A percentile compares a stretch with the other conserved stretches of the same genome.
Evolutionary conservation across 1,140 invertebrate species (phyloP).

Genomic region (Hirudo medicinalis): DNA sequence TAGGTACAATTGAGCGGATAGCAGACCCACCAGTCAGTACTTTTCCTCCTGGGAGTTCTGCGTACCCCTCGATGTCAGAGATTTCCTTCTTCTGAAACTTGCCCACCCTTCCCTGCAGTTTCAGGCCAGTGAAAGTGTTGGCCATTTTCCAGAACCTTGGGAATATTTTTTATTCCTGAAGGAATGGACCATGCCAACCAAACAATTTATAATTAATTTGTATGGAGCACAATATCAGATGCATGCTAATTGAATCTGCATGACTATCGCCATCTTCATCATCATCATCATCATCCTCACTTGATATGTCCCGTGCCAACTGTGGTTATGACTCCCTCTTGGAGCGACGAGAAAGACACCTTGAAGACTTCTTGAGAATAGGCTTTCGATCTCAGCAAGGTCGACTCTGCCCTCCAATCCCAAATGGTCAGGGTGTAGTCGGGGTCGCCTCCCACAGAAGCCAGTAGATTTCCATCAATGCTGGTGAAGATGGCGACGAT

Average conservation of each 20-base stretch:
- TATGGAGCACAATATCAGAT: no score
- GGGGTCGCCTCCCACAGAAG: slow-evolving; percentile 66
- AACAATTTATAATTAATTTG: no score
- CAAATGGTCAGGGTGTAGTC: slow-evolving; percentile 75
- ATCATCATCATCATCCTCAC: slow-evolving; percentile 26
- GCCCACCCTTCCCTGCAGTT: slow-evolving; percentile 68
- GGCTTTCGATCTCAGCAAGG: slow-evolving; percentile 62
- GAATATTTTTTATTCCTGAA: slow-evolving; percentile 11
- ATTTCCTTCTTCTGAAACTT: slow-evolving; percentile 79
- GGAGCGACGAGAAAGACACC: slow-evolving; percentile 62
- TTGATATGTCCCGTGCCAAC: slow-evolving; percentile 67
- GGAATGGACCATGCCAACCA: not conserved
- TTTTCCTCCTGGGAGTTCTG: slow-evolving; percentile 72
- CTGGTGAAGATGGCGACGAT: slow-evolving; percentile 40
- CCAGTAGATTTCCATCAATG: slow-evolving; percentile 60
- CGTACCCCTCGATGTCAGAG: slow-evolving; percentile 67
- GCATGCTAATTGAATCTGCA: no score
- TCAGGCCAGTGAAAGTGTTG: slow-evolving; percentile 72
- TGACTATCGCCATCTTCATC: not conserved
- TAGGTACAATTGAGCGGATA: not conserved
- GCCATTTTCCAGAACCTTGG: slow-evolving; percentile 74
- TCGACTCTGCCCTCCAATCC: slow-evolving; percentile 62
- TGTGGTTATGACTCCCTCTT: slow-evolving; percentile 60
- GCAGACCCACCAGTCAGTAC: slow-evolving; percentile 35
- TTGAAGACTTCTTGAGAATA: slow-evolving; percentile 60